Evolutionary conservation across 2,888 invertebrate species (phyloP).

Genomic region (Platypus cylindrus): DNA sequence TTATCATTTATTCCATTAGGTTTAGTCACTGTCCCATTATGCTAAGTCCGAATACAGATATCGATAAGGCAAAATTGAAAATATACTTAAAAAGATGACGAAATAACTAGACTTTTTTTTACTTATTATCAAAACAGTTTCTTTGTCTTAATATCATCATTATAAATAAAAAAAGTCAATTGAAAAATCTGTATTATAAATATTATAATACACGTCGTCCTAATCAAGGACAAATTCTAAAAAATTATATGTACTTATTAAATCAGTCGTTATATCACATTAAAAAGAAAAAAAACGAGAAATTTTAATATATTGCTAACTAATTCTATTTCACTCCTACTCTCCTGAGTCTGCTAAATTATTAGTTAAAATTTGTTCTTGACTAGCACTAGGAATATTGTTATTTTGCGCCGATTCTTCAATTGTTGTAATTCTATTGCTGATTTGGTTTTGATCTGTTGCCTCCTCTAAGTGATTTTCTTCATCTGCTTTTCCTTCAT

Average conservation of each 20-base stretch:
- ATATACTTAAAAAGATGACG: too few relatives aligned
- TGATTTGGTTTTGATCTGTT: too few relatives aligned
- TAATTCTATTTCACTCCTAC: conserved; percentile 1
- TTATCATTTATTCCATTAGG: too few relatives aligned
- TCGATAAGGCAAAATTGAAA: too few relatives aligned
- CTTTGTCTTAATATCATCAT: conserved; percentile 9
- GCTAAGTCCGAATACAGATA: too few relatives aligned
- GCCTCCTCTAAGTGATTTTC: conserved; percentile 6
- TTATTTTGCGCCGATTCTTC: conserved; percentile 8
- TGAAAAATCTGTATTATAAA: conserved; percentile 13
- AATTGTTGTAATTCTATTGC: background rate
- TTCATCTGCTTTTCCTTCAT: conserved; percentile 7
- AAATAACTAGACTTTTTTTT: too few relatives aligned
- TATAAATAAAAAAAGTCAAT: conserved; percentile 9
- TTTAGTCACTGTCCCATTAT: too few relatives aligned
- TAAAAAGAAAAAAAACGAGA: conserved; percentile 5
- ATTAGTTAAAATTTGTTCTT: conserved; percentile 8
- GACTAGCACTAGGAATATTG: conserved; percentile 10
- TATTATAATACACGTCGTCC: conserved; percentile 16
- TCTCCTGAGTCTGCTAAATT: conserved; percentile 9
- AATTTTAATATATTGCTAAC: conserved; percentile 1
- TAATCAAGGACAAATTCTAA: too few relatives aligned
- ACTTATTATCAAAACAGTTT: too few relatives aligned
- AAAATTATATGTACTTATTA: conserved; percentile 8
- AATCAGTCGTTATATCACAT: conserved; percentile 18